phyloP scores from a whole-genome alignment of 2,113 vertebrate genomes.

The Rattus rattus region DNA sequence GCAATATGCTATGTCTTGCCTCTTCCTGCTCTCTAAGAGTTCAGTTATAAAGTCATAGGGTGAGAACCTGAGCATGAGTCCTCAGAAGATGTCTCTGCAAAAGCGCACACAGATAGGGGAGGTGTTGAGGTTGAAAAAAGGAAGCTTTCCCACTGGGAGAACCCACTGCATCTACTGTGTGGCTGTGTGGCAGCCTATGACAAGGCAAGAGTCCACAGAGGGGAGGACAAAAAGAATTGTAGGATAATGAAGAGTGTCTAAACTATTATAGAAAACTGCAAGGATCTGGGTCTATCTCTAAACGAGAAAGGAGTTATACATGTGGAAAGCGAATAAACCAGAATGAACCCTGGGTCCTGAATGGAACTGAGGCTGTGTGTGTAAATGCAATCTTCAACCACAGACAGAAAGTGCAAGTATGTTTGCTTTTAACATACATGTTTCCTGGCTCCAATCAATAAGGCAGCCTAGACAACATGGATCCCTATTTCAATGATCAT shows the following conservation, averaged over 20 bases:
- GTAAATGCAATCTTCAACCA: background rate
- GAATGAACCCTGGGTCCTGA: background rate
- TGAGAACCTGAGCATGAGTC: background rate
- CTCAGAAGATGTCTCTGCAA: background rate
- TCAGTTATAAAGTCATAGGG: background rate
- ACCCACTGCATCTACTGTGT: background rate
- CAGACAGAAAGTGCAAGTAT: background rate
- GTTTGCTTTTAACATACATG: background rate
- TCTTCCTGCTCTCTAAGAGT: background rate
- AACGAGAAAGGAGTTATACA: background rate
- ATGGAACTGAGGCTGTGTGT: background rate
- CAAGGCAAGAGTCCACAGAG: background rate
- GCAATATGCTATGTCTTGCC: background rate
- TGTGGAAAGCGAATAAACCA: background rate
- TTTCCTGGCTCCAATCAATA: background rate
- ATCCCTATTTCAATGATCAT: background rate
- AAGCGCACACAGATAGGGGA: accelerated
- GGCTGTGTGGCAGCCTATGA: background rate
- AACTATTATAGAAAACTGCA: background rate
- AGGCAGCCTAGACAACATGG: background rate
- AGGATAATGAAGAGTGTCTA: background rate
- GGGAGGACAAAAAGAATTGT: background rate
- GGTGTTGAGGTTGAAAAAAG: background rate
- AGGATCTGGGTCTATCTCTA: background rate
- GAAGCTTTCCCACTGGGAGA: background rate